A percentile compares a stretch with the other conserved stretches of the same genome.
These are phyloP conservation scores for Platycnemis pennipes DNA, from an alignment of 2,888 invertebrate genomes.

Conservation along the genomic window DNA sequence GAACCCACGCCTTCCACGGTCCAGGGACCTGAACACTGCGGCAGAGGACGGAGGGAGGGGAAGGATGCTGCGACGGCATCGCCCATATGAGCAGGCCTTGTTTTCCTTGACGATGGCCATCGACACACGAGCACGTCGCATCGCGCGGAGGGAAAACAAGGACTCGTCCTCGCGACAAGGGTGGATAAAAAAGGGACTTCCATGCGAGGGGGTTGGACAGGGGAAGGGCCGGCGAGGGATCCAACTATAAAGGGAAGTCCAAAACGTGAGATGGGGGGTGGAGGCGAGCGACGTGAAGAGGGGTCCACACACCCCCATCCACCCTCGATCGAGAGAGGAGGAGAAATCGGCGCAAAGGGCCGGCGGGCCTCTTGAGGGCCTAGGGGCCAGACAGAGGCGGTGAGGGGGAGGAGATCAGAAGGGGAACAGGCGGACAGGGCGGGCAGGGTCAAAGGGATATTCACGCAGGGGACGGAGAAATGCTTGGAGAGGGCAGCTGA, in stretches of 20 bases:
- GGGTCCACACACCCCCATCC: neutral
- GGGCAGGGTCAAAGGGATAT: neutral
- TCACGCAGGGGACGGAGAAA: neutral
- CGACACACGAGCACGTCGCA: constrained; percentile 16
- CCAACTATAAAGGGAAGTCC: neutral
- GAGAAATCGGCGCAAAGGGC: neutral
- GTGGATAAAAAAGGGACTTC: neutral
- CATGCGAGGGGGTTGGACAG: neutral
- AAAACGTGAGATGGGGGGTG: neutral
- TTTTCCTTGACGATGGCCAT: constrained; percentile 31
- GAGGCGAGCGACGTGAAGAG: neutral
- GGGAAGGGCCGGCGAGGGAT: neutral
- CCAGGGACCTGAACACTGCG: neutral
- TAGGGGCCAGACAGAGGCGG: neutral
- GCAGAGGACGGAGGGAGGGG: neutral
- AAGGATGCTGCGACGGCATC: neutral
- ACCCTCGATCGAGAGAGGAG: neutral
- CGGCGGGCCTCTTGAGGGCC: neutral
- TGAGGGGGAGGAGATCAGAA: neutral
- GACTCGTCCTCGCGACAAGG: neutral
- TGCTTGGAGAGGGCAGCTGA: neutral
- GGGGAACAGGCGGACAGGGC: neutral
- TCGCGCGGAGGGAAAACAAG: neutral
- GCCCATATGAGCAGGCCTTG: neutral
- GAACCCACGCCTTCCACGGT: neutral